These are phyloP conservation scores for Acrossocheilus fasciatus DNA, from an alignment of 2,797 vertebrate species.

Conservation along the genomic window DNA sequence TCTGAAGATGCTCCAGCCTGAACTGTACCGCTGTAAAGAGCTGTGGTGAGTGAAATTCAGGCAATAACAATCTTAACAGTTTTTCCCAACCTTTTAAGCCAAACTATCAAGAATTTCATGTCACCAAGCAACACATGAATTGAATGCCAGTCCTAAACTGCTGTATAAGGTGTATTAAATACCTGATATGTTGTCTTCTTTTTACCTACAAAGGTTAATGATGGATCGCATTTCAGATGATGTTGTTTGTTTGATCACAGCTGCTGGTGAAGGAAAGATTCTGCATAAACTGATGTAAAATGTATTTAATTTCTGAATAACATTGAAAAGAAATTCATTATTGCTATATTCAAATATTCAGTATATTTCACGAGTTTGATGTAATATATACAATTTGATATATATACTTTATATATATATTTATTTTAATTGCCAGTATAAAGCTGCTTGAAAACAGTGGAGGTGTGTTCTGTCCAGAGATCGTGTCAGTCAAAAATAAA, in stretches of 20 bases:
- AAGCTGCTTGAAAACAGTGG: not conserved
- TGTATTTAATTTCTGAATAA: not conserved
- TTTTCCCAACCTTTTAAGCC: not conserved
- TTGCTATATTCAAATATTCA: not conserved
- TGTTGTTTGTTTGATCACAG: constrained; percentile 7
- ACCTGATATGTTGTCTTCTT: not conserved
- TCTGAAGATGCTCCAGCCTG: constrained; percentile 32
- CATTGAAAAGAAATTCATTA: not conserved
- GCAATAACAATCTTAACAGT: not conserved
- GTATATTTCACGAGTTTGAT: not conserved
- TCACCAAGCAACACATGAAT: no score
- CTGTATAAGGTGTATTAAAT: not conserved
- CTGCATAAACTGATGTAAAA: constrained; percentile 21
- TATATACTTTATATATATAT: not conserved
- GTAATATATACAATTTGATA: not conserved
- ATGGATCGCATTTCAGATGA: not conserved
- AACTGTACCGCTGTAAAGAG: constrained; percentile 13
- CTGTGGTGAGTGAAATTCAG: constrained; percentile 39
- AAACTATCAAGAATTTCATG: not conserved
- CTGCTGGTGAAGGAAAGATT: not conserved
- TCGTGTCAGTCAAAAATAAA: not conserved
- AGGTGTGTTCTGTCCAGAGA: not conserved
- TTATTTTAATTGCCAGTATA: not conserved
- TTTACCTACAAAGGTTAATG: not conserved
- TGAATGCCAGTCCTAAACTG: not conserved